Base-by-base conservation (phyloP, 2,888 invertebrate genomes). In the Escarpia spicata region DNA sequence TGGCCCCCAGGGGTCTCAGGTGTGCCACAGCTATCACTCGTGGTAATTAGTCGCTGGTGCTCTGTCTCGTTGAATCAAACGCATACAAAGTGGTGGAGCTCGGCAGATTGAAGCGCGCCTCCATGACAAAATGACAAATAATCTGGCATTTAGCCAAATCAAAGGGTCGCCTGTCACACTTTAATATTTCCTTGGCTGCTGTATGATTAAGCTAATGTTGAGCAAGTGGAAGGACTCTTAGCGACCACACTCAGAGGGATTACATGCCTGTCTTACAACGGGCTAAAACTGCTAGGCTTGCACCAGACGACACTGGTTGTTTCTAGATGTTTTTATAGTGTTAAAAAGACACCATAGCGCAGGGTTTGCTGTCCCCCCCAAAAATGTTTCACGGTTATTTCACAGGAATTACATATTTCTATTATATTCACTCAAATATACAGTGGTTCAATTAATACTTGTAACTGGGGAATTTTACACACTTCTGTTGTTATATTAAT, bases 71-170 rank as follows among this genome's bases (percentile, higher is more conserved):
- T 75, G 75, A 75, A 75, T 75, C 75, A 75, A 75, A 75, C 75
- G 75, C 75, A 75, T 75, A 75, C 75, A 75, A 75, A 75, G 75
- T 75, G 75, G 75, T 26, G 6, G 75, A 75, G 75, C n/a, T 4
- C 19, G n/a, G 75, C n/a, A 75, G n/a, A 75, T 75, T 75, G 75
- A 75, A 75, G 75, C 75, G 26, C 26, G 75, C 26, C 6, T 19
- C 75, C 12, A 52, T 6, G 75, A 75, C 75, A 26, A 75, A 26
- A 75, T 75, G 75, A 75, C 75, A 75, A 75, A 75, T 75, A 75
- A 75, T 75, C 75, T 75, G 75, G 75, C 75, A 75, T 75, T 75
- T 75, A 75, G 75, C 75, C 75, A 75, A 75, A 75, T 75, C 75
- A 75, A 75, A 75, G 75, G 75, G 4, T 75, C 75, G 75, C 75